These are phyloP conservation scores for Microplitis mediator DNA, from an alignment of 1,140 invertebrate species.

Conservation along the genomic window DNA sequence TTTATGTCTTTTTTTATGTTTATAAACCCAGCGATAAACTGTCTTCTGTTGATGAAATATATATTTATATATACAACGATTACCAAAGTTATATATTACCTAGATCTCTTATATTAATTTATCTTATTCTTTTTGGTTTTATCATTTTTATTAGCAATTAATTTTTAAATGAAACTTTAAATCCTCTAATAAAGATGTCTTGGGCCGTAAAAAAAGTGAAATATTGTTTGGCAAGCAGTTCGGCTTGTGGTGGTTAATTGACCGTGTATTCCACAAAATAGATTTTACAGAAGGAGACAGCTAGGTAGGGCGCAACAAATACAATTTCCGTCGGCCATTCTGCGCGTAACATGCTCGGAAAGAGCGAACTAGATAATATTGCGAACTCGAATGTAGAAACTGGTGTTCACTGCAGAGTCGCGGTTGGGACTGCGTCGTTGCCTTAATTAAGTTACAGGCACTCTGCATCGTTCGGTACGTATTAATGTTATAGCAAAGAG, in stretches of 20 bases:
- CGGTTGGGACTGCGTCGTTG: conserved; percentile 60
- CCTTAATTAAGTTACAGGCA: conserved; percentile 63
- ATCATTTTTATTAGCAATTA: neutral
- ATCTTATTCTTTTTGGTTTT: neutral
- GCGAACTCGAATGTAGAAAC: conserved; percentile 50
- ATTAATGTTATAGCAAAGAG: conserved; percentile 58
- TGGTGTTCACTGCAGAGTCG: conserved; percentile 50
- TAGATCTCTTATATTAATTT: neutral
- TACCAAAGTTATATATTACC: neutral
- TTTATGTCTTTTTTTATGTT: neutral
- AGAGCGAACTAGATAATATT: conserved; percentile 58
- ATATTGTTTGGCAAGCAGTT: neutral
- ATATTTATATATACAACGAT: neutral
- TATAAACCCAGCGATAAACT: neutral
- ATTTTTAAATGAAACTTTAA: no score
- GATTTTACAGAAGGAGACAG: conserved; percentile 36
- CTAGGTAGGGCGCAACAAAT: conserved; percentile 51
- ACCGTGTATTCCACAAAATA: conserved; percentile 27
- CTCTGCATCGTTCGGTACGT: conserved; percentile 54
- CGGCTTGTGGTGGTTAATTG: conserved; percentile 1
- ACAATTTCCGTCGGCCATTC: conserved; percentile 55
- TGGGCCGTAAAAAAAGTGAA: no score
- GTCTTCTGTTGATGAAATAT: neutral
- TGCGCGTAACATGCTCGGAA: conserved; percentile 38
- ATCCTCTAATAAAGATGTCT: no score